These are phyloP conservation scores for Drosophila borborema DNA, from an alignment of 2,888 invertebrate species.

Conservation along the genomic window DNA sequence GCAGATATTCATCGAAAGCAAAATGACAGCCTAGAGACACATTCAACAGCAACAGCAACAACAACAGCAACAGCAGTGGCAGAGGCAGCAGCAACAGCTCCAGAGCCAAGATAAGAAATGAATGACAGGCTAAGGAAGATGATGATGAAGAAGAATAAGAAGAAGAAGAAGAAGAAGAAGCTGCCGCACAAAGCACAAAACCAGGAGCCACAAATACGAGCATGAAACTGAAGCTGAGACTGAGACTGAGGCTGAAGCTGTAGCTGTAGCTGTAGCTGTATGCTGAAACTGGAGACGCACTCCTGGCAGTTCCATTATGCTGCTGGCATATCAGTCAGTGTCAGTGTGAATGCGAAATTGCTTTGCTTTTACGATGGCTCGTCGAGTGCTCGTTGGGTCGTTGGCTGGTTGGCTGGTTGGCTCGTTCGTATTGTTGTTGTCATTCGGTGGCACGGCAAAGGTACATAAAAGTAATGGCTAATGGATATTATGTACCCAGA, in stretches of 20 bases:
- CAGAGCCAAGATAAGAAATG: slow-evolving; percentile 73
- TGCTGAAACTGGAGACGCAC: slow-evolving; percentile 13
- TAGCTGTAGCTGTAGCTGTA: not conserved
- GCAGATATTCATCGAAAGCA: slow-evolving; percentile 84
- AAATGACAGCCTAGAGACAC: slow-evolving; percentile 85
- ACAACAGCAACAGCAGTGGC: slow-evolving; percentile 46
- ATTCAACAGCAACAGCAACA: slow-evolving; percentile 74
- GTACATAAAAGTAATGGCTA: slow-evolving; percentile 75
- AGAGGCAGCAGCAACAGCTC: slow-evolving; percentile 51
- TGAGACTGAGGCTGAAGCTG: no score
- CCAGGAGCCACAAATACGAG: slow-evolving; percentile 41
- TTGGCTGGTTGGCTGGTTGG: not conserved
- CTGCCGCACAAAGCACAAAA: slow-evolving; percentile 28
- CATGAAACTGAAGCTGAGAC: slow-evolving; percentile 1
- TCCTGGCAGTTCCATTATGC: slow-evolving; percentile 35
- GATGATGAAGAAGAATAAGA: not conserved
- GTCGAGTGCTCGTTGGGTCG: slow-evolving; percentile 25
- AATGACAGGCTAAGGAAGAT: slow-evolving; percentile 62
- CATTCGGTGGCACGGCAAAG: slow-evolving; percentile 50
- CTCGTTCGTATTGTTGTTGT: slow-evolving; percentile 25
- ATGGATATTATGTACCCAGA: slow-evolving; percentile 62
- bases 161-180: slow-evolving; percentile 7
- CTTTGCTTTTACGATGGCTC: slow-evolving; percentile 72
- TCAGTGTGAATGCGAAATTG: slow-evolving; percentile 77
- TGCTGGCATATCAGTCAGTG: slow-evolving; percentile 75